Evolutionary conservation across 2,113 vertebrate species (phyloP).

Genomic region (Phoxinus phoxinus): DNA sequence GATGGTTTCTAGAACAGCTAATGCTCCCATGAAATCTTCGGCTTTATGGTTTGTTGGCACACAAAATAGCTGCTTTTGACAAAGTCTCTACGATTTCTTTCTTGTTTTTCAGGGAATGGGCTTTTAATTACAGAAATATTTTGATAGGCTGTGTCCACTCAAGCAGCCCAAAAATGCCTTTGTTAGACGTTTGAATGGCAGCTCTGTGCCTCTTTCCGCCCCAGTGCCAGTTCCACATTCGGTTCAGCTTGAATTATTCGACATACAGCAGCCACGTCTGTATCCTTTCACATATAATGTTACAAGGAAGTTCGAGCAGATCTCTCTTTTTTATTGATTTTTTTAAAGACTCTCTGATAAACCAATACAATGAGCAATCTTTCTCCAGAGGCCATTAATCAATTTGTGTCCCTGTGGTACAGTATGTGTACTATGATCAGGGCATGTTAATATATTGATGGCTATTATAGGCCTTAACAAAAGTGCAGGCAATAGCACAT

Average conservation of each 20-base stretch:
- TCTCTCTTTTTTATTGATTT: slow-evolving; percentile 32
- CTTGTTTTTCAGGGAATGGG: slow-evolving; percentile 47
- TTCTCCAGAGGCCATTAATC: slow-evolving; percentile 24
- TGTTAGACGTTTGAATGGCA: slow-evolving; percentile 45
- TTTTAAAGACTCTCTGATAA: slow-evolving; percentile 30
- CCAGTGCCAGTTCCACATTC: slow-evolving; percentile 7
- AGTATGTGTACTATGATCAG: background rate
- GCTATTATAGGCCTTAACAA: background rate
- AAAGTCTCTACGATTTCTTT: slow-evolving; percentile 54
- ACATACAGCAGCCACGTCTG: background rate
- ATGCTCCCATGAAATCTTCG: slow-evolving; percentile 63
- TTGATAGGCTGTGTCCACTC: slow-evolving; percentile 37
- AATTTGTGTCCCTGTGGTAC: background rate
- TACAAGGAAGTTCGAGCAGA: slow-evolving; percentile 3
- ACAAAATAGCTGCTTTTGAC: slow-evolving; percentile 65
- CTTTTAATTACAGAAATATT: slow-evolving; percentile 54
- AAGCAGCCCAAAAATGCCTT: slow-evolving; percentile 36
- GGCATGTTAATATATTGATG: background rate
- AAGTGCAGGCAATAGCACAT: background rate
- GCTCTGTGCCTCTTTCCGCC: slow-evolving; percentile 28
- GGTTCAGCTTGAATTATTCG: slow-evolving; percentile 5
- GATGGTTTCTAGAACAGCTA: slow-evolving; percentile 62
- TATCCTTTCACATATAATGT: slow-evolving; percentile 30
- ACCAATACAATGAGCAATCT: background rate
- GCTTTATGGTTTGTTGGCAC: slow-evolving; percentile 60